phyloP scores from a whole-genome alignment of 1,140 invertebrate species.

The Pollicipes pollicipes region DNA sequence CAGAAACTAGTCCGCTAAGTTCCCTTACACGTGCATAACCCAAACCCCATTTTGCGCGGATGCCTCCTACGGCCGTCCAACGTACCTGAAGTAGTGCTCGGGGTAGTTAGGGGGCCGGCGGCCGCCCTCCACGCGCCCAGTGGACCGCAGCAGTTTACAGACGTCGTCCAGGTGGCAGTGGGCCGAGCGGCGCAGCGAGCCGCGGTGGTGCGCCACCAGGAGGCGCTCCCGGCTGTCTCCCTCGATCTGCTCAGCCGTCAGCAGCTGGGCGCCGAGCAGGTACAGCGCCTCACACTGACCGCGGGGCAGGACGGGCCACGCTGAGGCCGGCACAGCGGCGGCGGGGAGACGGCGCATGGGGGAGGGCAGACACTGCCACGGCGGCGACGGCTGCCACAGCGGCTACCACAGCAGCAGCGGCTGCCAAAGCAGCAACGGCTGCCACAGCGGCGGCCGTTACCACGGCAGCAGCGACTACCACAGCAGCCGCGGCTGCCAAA shows the following conservation, averaged over 20 bases:
- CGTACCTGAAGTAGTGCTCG: constrained; percentile 82
- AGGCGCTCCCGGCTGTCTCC: constrained; percentile 73
- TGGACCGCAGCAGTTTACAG: constrained; percentile 80
- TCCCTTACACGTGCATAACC: too few species aligned
- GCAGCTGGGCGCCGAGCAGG: constrained; percentile 82
- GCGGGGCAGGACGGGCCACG: constrained; percentile 11
- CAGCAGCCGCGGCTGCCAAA: too few species aligned
- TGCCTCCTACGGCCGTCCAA: too few species aligned
- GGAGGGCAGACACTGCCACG: background rate
- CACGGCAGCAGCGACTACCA: too few species aligned
- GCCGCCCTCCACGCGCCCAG: constrained; percentile 38
- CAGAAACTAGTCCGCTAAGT: too few species aligned
- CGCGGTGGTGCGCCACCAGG: constrained; percentile 78
- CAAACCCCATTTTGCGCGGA: too few species aligned
- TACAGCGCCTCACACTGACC: constrained; percentile 82
- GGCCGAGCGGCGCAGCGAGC: constrained; percentile 40
- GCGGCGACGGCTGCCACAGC: background rate
- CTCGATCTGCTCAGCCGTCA: constrained; percentile 72
- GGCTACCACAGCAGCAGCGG: background rate
- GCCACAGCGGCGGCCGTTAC: constrained; percentile 16
- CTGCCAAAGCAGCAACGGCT: too few species aligned
- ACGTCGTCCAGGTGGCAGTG: constrained; percentile 88
- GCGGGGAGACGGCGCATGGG: background rate
- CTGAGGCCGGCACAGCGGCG: background rate
- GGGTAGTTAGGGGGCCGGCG: constrained; percentile 71